A percentile compares a stretch with the other conserved stretches of the same genome.
Evolutionary conservation across 2,113 vertebrate species (phyloP).

Genomic region (Strix uralensis): DNA sequence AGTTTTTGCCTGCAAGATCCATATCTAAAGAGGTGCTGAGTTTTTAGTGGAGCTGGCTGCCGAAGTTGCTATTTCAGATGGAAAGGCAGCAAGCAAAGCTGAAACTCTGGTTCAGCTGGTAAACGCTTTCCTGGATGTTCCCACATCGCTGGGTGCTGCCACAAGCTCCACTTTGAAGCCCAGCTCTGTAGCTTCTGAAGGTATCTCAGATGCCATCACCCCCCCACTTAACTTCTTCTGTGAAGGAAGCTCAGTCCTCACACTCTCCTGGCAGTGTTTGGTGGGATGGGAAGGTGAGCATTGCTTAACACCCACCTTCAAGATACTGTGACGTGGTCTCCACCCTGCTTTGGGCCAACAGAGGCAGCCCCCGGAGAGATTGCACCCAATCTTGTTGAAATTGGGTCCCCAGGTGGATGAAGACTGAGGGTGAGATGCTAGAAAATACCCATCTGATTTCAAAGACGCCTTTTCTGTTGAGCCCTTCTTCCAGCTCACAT

Average conservation of each 20-base stretch:
- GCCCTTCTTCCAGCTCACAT: neutral
- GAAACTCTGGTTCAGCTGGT: neutral
- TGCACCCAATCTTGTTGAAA: neutral
- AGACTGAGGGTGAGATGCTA: neutral
- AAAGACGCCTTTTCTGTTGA: neutral
- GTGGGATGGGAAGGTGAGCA: neutral
- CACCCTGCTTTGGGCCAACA: neutral
- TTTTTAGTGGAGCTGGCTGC: neutral
- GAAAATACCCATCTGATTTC: neutral
- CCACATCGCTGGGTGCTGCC: neutral
- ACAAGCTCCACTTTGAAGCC: neutral
- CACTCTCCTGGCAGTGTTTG: neutral
- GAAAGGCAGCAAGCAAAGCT: neutral
- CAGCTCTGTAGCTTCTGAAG: neutral
- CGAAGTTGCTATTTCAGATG: neutral
- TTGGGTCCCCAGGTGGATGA: neutral
- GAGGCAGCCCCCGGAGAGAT: neutral
- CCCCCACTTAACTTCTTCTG: too few relatives aligned
- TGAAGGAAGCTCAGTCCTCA: neutral
- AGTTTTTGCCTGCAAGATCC: neutral
- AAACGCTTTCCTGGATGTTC: neutral
- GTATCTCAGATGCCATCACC: too few relatives aligned
- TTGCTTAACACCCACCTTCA: neutral
- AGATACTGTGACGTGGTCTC: neutral
- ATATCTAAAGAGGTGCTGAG: neutral